Evolutionary conservation across 2,888 invertebrate species (phyloP).

Genomic region (Tetanocera ferruginea): DNA sequence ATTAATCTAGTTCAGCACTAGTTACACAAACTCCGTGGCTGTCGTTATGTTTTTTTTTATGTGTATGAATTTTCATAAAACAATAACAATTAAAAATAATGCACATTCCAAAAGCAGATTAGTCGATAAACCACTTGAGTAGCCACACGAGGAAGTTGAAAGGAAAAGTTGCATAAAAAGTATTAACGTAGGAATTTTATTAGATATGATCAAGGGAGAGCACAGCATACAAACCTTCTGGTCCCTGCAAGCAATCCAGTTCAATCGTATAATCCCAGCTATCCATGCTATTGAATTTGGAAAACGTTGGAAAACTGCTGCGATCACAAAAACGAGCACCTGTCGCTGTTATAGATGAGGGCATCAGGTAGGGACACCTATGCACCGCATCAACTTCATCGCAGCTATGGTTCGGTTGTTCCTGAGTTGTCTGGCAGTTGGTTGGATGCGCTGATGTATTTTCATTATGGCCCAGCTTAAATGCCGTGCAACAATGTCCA

Average conservation of each 20-base stretch:
- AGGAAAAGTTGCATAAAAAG: no score
- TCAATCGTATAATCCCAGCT: conserved; percentile 90
- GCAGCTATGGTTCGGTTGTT: background rate
- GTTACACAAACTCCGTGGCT: no score
- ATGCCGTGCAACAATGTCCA: background rate
- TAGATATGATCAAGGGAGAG: no score
- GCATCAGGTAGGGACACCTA: conserved; percentile 10
- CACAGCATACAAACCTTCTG: conserved; percentile 74
- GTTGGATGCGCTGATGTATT: background rate
- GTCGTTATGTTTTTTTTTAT: no score
- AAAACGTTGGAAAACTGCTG: conserved; percentile 49
- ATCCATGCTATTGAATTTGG: conserved; percentile 78
- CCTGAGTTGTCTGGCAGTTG: background rate
- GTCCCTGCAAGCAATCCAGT: conserved; percentile 83
- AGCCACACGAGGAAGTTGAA: no score
- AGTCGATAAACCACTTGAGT: no score
- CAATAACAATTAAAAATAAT: no score
- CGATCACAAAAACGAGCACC: background rate
- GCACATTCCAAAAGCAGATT: no score
- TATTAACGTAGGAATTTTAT: no score
- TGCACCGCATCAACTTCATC: conserved; percentile 46
- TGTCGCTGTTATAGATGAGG: conserved; percentile 41
- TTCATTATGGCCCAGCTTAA: background rate
- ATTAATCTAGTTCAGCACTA: no score
- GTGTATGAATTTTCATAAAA: no score